A percentile compares a stretch with the other conserved stretches of the same genome.
phyloP scores from a whole-genome alignment of 2,888 invertebrate species.

The Melanargia galathea region DNA sequence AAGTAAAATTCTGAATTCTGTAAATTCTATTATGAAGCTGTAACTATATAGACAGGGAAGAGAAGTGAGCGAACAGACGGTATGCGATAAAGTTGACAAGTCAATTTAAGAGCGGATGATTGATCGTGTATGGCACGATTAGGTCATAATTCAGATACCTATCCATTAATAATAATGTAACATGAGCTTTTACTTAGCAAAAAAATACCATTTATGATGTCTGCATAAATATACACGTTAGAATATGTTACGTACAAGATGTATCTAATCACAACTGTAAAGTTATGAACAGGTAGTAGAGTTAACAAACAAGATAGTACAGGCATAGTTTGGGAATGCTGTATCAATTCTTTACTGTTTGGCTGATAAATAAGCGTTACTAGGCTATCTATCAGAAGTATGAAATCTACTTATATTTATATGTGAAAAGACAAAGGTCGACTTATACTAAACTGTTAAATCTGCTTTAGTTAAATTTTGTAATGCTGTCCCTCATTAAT shows the following conservation, averaged over 20 bases:
- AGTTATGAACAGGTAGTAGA: background rate
- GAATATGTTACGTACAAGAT: background rate
- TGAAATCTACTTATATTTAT: too few species aligned
- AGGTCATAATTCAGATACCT: conserved; percentile 31
- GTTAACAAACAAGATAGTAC: background rate
- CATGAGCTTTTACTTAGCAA: conserved; percentile 6
- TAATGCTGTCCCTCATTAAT: too few species aligned
- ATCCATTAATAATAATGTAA: conserved; percentile 28
- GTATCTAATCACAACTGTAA: conserved; percentile 2
- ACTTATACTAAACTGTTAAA: too few species aligned
- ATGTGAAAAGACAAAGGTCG: too few species aligned
- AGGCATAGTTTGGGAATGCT: background rate
- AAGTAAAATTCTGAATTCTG: background rate
- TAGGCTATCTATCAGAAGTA: too few species aligned
- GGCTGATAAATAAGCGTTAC: too few species aligned
- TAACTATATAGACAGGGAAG: conserved; percentile 6
- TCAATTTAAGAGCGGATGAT: conserved; percentile 36
- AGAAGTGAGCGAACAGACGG: conserved; percentile 31
- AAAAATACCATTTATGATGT: background rate
- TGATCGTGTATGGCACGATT: conserved; percentile 33
- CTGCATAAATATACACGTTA: background rate
- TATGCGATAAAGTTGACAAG: conserved; percentile 37
- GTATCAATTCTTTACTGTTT: background rate
- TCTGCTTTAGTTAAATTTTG: too few species aligned
- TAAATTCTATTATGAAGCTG: background rate